These are phyloP conservation scores for Blera fallax DNA, from an alignment of 2,888 invertebrate genomes.

Conservation along the genomic window DNA sequence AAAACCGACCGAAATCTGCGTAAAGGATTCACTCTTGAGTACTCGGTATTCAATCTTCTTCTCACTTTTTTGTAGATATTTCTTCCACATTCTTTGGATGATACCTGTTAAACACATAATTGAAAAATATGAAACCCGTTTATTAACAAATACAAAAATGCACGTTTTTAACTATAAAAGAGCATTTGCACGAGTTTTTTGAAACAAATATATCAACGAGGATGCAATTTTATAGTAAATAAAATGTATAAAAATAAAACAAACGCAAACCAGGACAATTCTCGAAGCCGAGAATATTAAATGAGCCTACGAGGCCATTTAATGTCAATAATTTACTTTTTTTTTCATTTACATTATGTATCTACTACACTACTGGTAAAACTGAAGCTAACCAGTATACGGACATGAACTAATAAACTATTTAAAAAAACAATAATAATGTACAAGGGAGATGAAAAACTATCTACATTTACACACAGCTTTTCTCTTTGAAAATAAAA, in stretches of 20 bases:
- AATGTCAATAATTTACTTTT: constrained; percentile 41
- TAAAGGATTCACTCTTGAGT: constrained; percentile 4
- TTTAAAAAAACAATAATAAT: constrained; percentile 15
- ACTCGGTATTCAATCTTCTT: background rate
- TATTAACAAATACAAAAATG: background rate
- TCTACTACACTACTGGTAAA: background rate
- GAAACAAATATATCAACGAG: background rate
- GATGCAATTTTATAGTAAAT: background rate
- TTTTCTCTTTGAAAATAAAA: constrained; percentile 36
- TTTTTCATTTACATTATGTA: background rate
- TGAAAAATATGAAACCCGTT: background rate
- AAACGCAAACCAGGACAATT: constrained; percentile 2
- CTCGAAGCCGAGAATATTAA: constrained; percentile 53
- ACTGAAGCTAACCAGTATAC: constrained; percentile 20
- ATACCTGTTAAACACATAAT: constrained; percentile 1
- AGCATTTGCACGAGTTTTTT: background rate
- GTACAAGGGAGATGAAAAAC: background rate
- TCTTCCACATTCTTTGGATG: background rate
- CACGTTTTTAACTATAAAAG: constrained; percentile 4
- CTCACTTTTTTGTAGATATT: background rate
- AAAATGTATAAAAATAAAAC: constrained; percentile 1
- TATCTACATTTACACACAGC: constrained; percentile 22
- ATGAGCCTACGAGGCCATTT: constrained; percentile 56
- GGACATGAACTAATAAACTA: constrained; percentile 56
- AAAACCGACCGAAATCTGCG: constrained; percentile 14